A percentile compares a stretch with the other conserved stretches of the same genome.
Evolutionary conservation across 2,888 invertebrate genomes (phyloP).

Genomic region (Ashinkailepas kermadecensis): DNA sequence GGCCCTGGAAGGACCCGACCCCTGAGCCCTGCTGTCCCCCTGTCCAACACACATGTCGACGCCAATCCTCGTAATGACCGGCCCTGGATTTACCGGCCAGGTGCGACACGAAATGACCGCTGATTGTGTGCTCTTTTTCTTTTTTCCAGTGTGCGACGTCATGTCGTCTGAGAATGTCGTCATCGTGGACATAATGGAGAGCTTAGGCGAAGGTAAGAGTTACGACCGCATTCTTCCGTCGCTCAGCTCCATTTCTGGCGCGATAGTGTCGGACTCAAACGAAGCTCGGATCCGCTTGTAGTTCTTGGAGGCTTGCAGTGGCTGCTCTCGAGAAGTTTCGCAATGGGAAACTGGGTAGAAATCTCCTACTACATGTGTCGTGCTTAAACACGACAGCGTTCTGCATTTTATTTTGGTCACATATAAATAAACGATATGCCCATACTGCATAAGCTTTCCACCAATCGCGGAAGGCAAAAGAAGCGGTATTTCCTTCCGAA

Average conservation of each 20-base stretch:
- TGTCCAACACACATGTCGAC: too few relatives aligned
- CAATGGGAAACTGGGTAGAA: not conserved
- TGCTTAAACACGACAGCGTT: not conserved
- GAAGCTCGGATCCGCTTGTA: not conserved
- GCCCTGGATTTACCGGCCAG: too few relatives aligned
- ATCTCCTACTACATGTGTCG: not conserved
- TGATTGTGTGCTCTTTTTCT: not conserved
- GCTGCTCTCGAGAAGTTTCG: not conserved
- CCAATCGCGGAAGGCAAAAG: not conserved
- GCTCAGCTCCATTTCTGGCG: not conserved
- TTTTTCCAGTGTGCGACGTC: not conserved
- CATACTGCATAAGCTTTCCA: not conserved
- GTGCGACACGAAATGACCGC: too few relatives aligned
- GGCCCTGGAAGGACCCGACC: too few relatives aligned
- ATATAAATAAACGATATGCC: not conserved
- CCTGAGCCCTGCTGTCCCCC: too few relatives aligned
- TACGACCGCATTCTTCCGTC: not conserved
- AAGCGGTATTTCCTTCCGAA: not conserved
- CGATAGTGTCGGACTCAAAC: not conserved
- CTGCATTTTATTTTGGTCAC: not conserved
- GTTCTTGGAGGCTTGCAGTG: not conserved
- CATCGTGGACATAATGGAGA: slow-evolving; percentile 5
- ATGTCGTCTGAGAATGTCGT: not conserved
- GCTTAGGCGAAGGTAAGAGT: not conserved
- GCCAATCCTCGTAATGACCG: too few relatives aligned